Base-by-base conservation (phyloP, 2,888 invertebrate species). In the Pecten maximus region DNA sequence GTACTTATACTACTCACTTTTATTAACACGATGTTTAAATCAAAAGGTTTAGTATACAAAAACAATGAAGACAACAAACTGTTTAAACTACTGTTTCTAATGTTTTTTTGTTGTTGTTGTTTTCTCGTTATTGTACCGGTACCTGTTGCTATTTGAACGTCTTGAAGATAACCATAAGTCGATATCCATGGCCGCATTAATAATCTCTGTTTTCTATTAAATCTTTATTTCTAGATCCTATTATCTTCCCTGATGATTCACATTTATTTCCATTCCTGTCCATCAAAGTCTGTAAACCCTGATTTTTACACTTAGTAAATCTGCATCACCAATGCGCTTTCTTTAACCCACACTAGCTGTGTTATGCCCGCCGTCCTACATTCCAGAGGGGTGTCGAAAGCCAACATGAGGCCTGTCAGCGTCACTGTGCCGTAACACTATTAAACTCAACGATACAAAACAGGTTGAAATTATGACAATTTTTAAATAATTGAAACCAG, bases 321-420 rank as follows among this genome's bases (percentile, higher is more conserved):
- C 54, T 54, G 23, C 19, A 54, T 54, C 54, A 54, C 54, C 19
- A 19, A n/a, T 19, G 54, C 19, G 19, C 23, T 74, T 15, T 19
- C 74, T 35, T 74, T 74, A 35, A 35, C 35, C 74, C 74, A 35
- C 74, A 74, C 35, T 74, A 35, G 28, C 74, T 35, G 35, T 35
- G 35, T 15, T 35, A 74, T 74, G n/a, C 54, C 15, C 28, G 35
- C 35, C 74, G 74, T 74, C 74, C 28, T 74, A 28, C 74, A 35
- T 74, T 74, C 74, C 74, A 35, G 74, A 74, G 35, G 74, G 74
- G 74, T 74, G 74, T 74, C 74, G 74, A 35, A 74, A 74, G 74
- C 35, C 74, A 28, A 74, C 74, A 74, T 74, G 74, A 16, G 6
- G 74, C 74, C 74, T 74, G 74, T 74, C 74, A 74, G 74, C 74